Conservation (phyloP, 2,797 vertebrate genomes). For the Schizopygopsis malacanthus region DNA sequence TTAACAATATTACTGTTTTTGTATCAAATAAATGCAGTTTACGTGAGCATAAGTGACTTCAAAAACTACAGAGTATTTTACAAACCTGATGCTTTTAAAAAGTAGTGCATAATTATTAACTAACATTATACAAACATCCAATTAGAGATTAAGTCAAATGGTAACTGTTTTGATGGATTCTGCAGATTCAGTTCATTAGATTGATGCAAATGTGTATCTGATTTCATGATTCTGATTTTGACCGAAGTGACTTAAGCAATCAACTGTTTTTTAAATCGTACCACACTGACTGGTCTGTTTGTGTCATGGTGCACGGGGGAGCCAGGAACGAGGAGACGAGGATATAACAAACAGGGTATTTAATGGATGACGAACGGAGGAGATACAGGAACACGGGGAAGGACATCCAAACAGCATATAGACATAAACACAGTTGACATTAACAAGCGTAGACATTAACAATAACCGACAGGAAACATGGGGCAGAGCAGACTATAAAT, state of each 20-base stretch:
- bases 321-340: no score
- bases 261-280: no score
- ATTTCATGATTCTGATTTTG: background rate
- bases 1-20: background rate
- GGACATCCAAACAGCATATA: no score
- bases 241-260: background rate
- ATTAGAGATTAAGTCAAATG: background rate
- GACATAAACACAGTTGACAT: no score
- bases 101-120: background rate
- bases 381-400: no score
- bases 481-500: no score
- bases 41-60: background rate
- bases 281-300: no score
- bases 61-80: background rate
- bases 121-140: slow-evolving; percentile 10
- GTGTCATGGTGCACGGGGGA: no score
- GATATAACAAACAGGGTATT: no score
- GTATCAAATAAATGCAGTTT: background rate
- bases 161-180: background rate
- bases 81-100: background rate
- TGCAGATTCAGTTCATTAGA: slow-evolving; percentile 6
- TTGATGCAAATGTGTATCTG: background rate
- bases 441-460: no score
- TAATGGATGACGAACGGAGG: no score
- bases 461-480: no score